Base-by-base conservation (phyloP, 2,888 invertebrate species). In the Epirrhoe alternata region DNA sequence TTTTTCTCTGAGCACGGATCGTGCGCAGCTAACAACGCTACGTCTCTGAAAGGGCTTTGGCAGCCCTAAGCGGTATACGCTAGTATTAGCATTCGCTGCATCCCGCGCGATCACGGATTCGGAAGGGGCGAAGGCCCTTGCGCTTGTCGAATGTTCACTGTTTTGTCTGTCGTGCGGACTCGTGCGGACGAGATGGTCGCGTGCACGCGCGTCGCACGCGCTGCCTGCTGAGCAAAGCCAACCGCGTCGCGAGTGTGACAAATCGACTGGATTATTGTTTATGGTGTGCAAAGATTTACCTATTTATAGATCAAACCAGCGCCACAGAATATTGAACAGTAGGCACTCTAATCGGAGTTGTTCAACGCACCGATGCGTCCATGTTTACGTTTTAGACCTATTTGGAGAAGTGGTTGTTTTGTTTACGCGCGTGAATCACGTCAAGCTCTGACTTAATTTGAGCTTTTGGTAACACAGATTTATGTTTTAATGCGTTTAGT, bases 101-200 rank as follows among this genome's bases (percentile, higher is more conserved):
- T 92, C 91, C 87, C 88, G 84, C 85, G 86, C 88, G 90, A 87
- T 88, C 90, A 90, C 85, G 85, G 87, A 85, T 87, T 89, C 90
- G 88, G 91, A 90, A 91, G 90, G 92, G 92, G 88, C 88, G 86
- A 87, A 87, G 88, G 89, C 89, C 89, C 90, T 87, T 81, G 83
- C 82, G 87, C 83, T 87, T 87, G 84, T 79, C 81, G 77, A 76
- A 77, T 79, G 83, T 84, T 83, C 77, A 76, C 78, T 79, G 83
- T 84, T 84, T 84, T 83, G 87, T 89, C 90, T 92, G 89, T 91
- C 86, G 90, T 84, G 85, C 75, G 83, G 84, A 84, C 84, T 91
- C 86, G 90, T 84, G 85, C 76, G 83, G 84, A 83, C 85, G 92
- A 87, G 78, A 89, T 88, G 90, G 84, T 81, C 83, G 90, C 88